phyloP scores from a whole-genome alignment of 2,888 invertebrate genomes.

The Malacosoma neustria region DNA sequence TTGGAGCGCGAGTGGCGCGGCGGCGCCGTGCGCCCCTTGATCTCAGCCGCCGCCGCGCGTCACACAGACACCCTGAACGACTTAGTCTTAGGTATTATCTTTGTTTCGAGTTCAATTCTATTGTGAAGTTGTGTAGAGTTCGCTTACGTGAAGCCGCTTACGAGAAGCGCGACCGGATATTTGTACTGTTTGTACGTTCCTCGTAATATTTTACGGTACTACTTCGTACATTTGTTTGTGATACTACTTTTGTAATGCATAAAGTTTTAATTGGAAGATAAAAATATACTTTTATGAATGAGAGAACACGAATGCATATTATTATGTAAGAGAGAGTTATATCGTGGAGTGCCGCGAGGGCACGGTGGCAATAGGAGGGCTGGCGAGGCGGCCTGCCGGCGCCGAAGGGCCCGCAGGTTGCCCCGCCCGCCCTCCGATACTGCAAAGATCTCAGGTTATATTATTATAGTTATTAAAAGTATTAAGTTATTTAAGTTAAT shows the following conservation, averaged over 20 bases:
- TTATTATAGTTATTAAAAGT: conserved; percentile 70
- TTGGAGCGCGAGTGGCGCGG: conserved; percentile 49
- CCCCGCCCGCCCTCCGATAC: conserved; percentile 28
- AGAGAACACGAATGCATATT: conserved; percentile 57
- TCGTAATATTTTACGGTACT: conserved; percentile 67
- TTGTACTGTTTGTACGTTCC: conserved; percentile 66
- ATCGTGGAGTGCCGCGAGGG: conserved; percentile 35
- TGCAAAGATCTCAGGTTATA: conserved; percentile 73
- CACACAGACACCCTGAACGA: conserved; percentile 62
- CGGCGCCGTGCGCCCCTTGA: conserved; percentile 49
- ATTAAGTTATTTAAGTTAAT: conserved; percentile 75
- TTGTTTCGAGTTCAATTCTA: conserved; percentile 70
- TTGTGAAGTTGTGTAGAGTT: conserved; percentile 67
- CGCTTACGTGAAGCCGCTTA: conserved; percentile 56
- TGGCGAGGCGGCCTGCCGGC: conserved; percentile 18
- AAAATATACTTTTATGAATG: conserved; percentile 66
- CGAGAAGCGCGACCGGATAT: conserved; percentile 35
- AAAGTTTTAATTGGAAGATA: conserved; percentile 57
- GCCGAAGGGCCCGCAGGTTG: conserved; percentile 14
- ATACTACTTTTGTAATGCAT: conserved; percentile 76
- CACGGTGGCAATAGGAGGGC: conserved; percentile 40
- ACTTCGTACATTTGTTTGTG: conserved; percentile 76
- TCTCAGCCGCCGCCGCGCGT: conserved; percentile 67
- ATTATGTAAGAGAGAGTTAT: conserved; percentile 42
- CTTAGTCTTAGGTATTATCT: conserved; percentile 67